These are phyloP conservation scores for Odontocolon sp. DNA, from an alignment of 2,888 invertebrate genomes.

Conservation along the genomic window DNA sequence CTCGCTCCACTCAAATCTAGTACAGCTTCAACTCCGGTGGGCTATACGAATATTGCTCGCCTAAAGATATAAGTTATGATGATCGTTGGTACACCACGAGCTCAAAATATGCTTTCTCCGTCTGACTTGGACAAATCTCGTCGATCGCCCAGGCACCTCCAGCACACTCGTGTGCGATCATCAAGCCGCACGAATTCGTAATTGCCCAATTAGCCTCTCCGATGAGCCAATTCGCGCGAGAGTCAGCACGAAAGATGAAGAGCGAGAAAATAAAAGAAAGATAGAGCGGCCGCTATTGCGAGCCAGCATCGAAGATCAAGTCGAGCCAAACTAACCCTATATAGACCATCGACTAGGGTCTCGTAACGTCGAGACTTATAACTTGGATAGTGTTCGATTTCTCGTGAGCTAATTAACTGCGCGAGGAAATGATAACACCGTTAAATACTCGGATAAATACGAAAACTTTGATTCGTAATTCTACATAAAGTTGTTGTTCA, in stretches of 20 bases:
- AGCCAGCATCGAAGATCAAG: slow-evolving; percentile 20
- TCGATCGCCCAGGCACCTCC: slow-evolving; percentile 24
- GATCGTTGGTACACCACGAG: neutral
- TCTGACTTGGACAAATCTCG: slow-evolving; percentile 37
- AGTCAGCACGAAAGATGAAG: slow-evolving; percentile 46
- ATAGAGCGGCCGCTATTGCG: slow-evolving; percentile 1
- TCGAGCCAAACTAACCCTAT: slow-evolving; percentile 2
- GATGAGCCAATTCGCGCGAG: slow-evolving; percentile 63
- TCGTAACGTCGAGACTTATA: slow-evolving; percentile 13
- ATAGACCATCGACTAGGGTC: slow-evolving; percentile 6
- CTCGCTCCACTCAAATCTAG: too few species aligned
- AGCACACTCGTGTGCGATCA: slow-evolving; percentile 41
- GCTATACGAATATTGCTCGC: too few species aligned
- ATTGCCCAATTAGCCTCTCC: slow-evolving; percentile 70
- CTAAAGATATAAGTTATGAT: neutral
- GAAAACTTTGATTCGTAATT: too few species aligned
- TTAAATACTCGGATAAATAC: too few species aligned
- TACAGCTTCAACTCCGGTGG: too few species aligned
- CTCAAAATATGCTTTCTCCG: neutral
- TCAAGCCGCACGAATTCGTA: slow-evolving; percentile 56
- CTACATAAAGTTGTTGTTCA: too few species aligned
- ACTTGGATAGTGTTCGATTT: slow-evolving; percentile 47
- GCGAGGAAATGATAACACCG: too few species aligned
- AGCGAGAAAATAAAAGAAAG: slow-evolving; percentile 18
- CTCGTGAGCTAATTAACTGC: slow-evolving; percentile 48